phyloP scores from a whole-genome alignment of 2,888 invertebrate genomes.

The Portevinia maculata region DNA sequence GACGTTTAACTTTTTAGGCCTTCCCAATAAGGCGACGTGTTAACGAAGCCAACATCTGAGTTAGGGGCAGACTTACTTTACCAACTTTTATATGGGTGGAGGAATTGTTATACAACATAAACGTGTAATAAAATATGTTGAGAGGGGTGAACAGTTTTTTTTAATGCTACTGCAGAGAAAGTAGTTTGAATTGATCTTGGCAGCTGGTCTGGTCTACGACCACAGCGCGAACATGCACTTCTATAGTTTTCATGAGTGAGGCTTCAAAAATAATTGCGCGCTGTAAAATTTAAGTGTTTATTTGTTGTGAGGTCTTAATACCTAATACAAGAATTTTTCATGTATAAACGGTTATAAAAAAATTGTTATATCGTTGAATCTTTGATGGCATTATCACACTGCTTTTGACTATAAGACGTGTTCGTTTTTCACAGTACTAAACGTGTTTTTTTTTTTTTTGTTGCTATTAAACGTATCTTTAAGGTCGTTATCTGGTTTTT shows the following conservation, averaged over 20 bases:
- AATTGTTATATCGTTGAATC: neutral
- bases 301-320: constrained; percentile 31
- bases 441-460: no score
- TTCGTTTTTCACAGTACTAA: neutral
- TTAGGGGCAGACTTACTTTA: no score
- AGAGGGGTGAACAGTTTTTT: constrained; percentile 2
- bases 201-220: constrained; percentile 8
- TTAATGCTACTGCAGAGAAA: constrained; percentile 48
- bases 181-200: neutral
- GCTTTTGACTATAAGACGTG: constrained; percentile 2
- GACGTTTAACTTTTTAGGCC: no score
- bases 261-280: neutral
- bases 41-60: neutral
- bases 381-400: constrained; percentile 14
- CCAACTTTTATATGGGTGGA: neutral
- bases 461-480: neutral
- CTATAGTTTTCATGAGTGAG: constrained; percentile 16
- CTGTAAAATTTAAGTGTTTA: constrained; percentile 22
- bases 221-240: neutral
- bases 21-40: neutral
- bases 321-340: constrained; percentile 21
- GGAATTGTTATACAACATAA: constrained; percentile 9
- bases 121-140: constrained; percentile 37
- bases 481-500: no score
- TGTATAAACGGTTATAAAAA: constrained; percentile 34